Conservation (phyloP, 2,797 vertebrate species). For the Ctenosaura bakeri region DNA sequence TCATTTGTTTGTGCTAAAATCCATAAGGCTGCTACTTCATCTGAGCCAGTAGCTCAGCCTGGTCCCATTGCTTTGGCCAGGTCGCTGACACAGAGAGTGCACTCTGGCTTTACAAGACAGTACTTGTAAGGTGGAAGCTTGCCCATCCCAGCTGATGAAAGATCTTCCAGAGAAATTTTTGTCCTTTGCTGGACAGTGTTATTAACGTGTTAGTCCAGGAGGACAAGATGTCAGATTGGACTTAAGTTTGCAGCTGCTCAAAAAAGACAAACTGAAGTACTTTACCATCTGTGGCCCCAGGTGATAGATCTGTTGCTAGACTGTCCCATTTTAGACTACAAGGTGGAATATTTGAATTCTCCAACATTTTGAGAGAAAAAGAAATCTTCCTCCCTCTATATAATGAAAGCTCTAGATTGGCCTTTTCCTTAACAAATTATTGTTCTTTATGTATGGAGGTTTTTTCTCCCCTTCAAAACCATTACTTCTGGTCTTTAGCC, state of each 20-base stretch:
- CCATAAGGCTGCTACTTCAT: neutral
- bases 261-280: neutral
- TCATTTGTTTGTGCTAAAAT: neutral
- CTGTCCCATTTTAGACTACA: neutral
- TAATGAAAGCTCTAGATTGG: neutral
- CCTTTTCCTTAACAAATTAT: neutral
- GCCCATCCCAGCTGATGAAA: conserved; percentile 3
- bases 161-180: neutral
- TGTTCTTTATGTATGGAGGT: neutral
- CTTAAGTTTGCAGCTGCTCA: neutral
- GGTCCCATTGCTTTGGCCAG: neutral
- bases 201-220: neutral
- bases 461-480: no score
- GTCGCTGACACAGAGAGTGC: neutral
- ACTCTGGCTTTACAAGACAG: neutral
- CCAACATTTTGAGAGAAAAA: neutral
- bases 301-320: neutral
- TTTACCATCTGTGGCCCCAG: neutral
- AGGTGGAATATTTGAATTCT: neutral
- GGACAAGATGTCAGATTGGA: conserved; percentile 1
- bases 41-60: neutral
- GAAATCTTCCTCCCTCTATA: neutral
- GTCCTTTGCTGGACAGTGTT: neutral
- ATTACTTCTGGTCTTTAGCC: no score
- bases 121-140: neutral